Conservation (phyloP, 2,113 vertebrate genomes). For the Dasyurus viverrinus region DNA sequence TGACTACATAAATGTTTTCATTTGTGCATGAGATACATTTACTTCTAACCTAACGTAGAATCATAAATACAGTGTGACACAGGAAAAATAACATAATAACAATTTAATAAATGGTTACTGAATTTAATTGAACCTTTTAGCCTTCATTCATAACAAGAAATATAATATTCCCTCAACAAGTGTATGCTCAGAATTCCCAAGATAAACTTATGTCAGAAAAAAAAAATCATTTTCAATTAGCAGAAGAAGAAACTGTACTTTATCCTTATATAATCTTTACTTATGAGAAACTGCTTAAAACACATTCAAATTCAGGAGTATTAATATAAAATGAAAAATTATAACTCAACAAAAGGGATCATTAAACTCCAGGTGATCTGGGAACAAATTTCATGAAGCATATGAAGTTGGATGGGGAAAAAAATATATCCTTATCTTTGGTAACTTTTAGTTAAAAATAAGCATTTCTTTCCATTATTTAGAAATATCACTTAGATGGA, state of each 20-base stretch:
- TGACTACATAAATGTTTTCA: not conserved
- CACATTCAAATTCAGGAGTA: not conserved
- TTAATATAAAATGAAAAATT: not conserved
- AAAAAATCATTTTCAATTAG: not conserved
- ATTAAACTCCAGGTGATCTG: not conserved
- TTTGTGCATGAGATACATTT: conserved; percentile 8
- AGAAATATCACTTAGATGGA: not conserved
- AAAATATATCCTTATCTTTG: not conserved
- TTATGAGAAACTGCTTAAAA: not conserved
- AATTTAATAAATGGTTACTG: not conserved
- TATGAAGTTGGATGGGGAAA: not conserved
- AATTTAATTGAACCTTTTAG: not conserved
- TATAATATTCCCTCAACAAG: not conserved
- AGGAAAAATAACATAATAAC: not conserved
- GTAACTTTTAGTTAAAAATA: not conserved
- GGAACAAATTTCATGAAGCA: not conserved
- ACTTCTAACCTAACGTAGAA: not conserved
- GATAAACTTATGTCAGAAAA: not conserved
- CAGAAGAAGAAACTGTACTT: not conserved
- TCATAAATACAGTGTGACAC: not conserved
- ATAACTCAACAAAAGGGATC: not conserved
- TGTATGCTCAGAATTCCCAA: not conserved
- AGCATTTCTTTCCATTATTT: not conserved
- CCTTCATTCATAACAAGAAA: not conserved
- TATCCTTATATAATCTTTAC: not conserved